phyloP scores from a whole-genome alignment of 2,888 invertebrate genomes.

The Blastobasis lacticolella region DNA sequence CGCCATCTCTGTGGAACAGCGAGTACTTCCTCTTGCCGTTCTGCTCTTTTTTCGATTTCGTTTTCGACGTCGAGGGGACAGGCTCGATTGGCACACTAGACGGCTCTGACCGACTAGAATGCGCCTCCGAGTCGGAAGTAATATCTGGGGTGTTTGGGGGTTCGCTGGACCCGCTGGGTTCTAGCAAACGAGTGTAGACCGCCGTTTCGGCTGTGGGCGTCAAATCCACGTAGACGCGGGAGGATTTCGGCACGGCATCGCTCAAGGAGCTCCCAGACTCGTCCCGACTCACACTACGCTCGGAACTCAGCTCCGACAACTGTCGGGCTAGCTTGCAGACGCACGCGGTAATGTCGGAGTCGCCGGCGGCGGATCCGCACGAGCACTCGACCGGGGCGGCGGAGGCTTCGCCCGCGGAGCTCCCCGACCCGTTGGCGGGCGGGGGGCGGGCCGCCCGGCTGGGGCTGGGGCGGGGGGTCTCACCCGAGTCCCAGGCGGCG shows the following conservation, averaged over 20 bases:
- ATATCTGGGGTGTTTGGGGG: not conserved
- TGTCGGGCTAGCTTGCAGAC: too few species aligned
- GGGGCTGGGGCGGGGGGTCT: slow-evolving; percentile 53
- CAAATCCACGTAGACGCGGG: not conserved
- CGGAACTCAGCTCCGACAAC: too few species aligned
- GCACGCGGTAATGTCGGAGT: not conserved
- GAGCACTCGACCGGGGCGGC: not conserved
- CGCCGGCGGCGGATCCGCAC: not conserved
- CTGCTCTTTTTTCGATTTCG: too few species aligned
- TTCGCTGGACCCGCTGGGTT: not conserved
- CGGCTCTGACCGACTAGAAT: too few species aligned
- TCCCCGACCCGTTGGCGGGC: not conserved
- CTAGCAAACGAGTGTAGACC: not conserved
- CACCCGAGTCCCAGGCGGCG: slow-evolving; percentile 85
- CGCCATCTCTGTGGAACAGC: slow-evolving; percentile 5
- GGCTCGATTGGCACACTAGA: too few species aligned
- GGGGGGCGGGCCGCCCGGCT: not conserved
- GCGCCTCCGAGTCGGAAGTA: not conserved
- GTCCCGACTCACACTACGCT: not conserved
- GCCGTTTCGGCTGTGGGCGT: not conserved
- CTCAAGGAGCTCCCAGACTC: not conserved
- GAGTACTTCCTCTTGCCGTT: slow-evolving; percentile 5
- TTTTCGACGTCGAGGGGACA: too few species aligned
- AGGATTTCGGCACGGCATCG: not conserved
- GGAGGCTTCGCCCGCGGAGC: not conserved